Evolutionary conservation across 2,888 invertebrate species (phyloP), one percentile per base, ranked within the genome.

Genomic region (Ditula angustiorana): DNA sequence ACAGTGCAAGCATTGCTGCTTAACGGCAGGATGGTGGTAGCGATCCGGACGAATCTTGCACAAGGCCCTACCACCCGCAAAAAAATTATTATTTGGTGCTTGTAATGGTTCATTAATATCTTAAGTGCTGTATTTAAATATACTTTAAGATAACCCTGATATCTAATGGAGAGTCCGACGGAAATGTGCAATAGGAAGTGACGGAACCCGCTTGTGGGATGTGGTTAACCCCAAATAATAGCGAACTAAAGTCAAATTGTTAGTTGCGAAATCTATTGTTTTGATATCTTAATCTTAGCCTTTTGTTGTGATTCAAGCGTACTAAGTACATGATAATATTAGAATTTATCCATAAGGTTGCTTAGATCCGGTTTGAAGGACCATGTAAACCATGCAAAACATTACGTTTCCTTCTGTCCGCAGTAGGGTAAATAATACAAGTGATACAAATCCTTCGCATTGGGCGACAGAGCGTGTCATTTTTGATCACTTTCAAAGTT

Each of bases 141-240:
- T 41, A 11, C 8, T 19, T 53, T 61, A 61, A 44, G 28, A 30
- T 28, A 19, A 30, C 23, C 46, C 26, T 26, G 13, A 16, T 28
- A 7, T 35, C n/a, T 28, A 55, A 47, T 50, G 21, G 24, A 26
- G 23, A 46, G n/a, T n/a, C 16, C 41, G 11, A 21, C 49, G 62
- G 62, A 63, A 57, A 44, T 57, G 41, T 50, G 62, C 41, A 63
- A 57, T n/a, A 55, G 62, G 62, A 57, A 19, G 7, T 55, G 55
- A 10, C 47, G 58, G 35, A 49, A 35, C 47, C 47, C 23, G 35
- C n/a, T 0, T 5, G 30, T 13, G 59, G 59, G 26, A 11, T 13
- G 41, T 21, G 26, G 30, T 11, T 47, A 26, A 37, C 55, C 47
- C 56, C 30, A 33, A 28, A 53, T 30, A 28, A 49, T 50, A 26